Percentiles rank a stretch among this genome's conserved stretches.
Conservation (phyloP, 2,113 vertebrate genomes). For the Scophthalmus maximus region DNA sequence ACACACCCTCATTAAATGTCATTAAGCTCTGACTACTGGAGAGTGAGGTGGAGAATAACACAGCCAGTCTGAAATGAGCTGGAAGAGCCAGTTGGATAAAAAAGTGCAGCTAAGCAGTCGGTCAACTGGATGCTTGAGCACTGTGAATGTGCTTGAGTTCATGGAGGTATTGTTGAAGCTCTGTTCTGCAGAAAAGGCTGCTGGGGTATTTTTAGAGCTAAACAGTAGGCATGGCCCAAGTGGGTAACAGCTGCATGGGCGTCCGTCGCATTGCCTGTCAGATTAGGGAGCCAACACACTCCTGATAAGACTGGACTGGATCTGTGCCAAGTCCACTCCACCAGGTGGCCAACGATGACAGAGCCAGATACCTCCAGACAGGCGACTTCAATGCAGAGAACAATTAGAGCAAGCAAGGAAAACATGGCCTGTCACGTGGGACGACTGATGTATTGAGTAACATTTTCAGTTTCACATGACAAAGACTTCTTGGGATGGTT, state of each 20-base stretch:
- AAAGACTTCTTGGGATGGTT: conserved; percentile 39
- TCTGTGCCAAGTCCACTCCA: conserved; percentile 69
- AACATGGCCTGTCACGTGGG: conserved; percentile 27
- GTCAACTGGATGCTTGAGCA: conserved; percentile 9
- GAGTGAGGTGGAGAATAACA: conserved; percentile 37
- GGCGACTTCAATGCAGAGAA: conserved; percentile 11
- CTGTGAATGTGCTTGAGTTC: conserved; percentile 21
- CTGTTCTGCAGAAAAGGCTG: conserved; percentile 61
- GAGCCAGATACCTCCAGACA: conserved; percentile 31
- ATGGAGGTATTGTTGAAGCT: conserved; percentile 42
- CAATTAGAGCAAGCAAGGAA: conserved; percentile 15
- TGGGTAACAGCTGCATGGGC: conserved; percentile 78
- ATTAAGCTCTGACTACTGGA: conserved; percentile 52
- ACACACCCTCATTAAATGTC: conserved; percentile 54
- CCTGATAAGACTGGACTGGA: conserved; percentile 71
- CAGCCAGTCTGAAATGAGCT: conserved; percentile 33
- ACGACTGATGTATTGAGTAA: neutral
- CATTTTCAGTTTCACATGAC: neutral
- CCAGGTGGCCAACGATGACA: conserved; percentile 70
- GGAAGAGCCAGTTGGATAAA: too few relatives aligned
- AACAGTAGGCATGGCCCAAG: conserved; percentile 76
- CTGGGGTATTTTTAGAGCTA: conserved; percentile 80
- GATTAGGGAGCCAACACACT: conserved; percentile 73
- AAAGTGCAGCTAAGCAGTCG: conserved; percentile 12
- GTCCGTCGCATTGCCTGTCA: conserved; percentile 71